Conservation (phyloP, 2,888 invertebrate species). For the Drosophila cognata region DNA sequence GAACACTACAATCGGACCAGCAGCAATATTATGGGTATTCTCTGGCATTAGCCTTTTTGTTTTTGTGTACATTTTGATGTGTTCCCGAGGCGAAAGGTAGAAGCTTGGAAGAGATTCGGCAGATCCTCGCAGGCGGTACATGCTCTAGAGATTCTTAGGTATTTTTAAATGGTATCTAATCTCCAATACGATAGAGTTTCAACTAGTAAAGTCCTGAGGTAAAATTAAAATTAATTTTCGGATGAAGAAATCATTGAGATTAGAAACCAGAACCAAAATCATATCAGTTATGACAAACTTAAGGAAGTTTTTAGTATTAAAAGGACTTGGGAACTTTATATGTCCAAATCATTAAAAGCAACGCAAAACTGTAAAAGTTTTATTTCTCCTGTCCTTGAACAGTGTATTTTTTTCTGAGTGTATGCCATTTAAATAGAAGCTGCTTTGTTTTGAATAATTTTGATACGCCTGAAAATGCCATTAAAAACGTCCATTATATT, state of each 20-base stretch:
- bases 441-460: background rate
- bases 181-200: background rate
- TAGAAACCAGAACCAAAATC: background rate
- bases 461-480: background rate
- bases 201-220: too few species aligned
- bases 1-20: slow-evolving; percentile 86
- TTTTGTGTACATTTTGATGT: slow-evolving; percentile 88
- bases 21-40: slow-evolving; percentile 91
- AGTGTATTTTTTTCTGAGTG: background rate
- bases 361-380: background rate
- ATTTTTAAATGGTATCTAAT: background rate
- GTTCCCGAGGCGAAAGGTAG: slow-evolving; percentile 86
- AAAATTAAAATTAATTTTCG: too few species aligned
- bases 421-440: background rate
- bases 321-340: background rate
- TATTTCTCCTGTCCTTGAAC: background rate
- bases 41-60: slow-evolving; percentile 88
- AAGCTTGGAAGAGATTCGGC: slow-evolving; percentile 77
- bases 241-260: background rate
- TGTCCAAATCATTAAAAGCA: background rate
- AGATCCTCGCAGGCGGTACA: slow-evolving; percentile 46
- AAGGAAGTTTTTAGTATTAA: background rate
- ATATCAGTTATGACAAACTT: background rate
- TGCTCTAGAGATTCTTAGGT: too few species aligned
- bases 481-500: background rate